Evolutionary conservation across 2,797 vertebrate genomes (phyloP), one percentile per base, ranked within the genome.

Genomic region (Propithecus deckenii): DNA sequence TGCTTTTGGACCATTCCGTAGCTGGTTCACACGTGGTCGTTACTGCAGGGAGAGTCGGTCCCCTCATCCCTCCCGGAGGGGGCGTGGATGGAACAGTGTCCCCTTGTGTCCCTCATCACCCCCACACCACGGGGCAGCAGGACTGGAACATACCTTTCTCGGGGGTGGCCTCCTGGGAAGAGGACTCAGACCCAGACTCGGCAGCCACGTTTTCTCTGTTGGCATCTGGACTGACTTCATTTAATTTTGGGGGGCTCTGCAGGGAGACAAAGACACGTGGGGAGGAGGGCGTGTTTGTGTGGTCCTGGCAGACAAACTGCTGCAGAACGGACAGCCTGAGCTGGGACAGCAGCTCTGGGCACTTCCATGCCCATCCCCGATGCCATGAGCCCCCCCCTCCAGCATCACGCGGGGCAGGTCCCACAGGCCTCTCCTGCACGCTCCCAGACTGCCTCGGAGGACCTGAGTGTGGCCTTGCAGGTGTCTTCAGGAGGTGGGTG

Each of bases 161-260:
- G 76, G 99, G 99, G 1, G 99, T 99, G 86, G 99, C 95, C 98
- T 99, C 99, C 98, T 99, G 99, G 93, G 99, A 99, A 5, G 99
- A 99, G 0, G 99, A 99, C 97, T 99, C 99, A 5, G 99, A 99
- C 22, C 97, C 99, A 17, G 99, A 99, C 63, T 99, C 97, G 3
- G 98, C 85, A 25, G 98, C 98, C 32, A 98, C 65, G 80, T 98
- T 99, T 48, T 99, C 99, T 98, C 99, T 99, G 98, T 97, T 99
- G 98, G 99, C 99, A 97, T 99, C 99, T 76, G 98, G 98, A 97
- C 98, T 97, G 18, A 98, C 97, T 94, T 99, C 99, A 2, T 96
- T 99, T 7, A 99, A 98, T 98, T 99, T 99, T 17, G 99, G 99
- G 50, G 99, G 99, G 98, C 99, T 99, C 99, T 99, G 98, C 79